These are phyloP conservation scores for Alosa sapidissima DNA, from an alignment of 2,797 vertebrate species.

Conservation along the genomic window DNA sequence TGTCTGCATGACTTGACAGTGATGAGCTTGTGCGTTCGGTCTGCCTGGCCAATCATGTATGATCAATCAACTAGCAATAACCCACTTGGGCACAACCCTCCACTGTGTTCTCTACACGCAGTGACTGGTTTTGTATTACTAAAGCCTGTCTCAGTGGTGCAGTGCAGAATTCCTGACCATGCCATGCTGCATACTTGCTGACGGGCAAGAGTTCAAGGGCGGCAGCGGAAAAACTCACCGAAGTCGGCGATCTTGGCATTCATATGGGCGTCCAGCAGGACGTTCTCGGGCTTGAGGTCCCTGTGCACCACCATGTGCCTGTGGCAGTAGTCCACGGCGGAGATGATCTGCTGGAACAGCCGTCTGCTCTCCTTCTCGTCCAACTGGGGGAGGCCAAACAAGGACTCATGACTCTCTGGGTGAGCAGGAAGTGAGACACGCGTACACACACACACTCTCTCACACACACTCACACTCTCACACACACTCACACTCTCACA, in stretches of 20 bases:
- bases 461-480: no score
- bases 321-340: constrained; percentile 98
- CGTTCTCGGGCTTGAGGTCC: constrained; percentile 98
- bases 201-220: background rate
- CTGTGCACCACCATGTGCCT: constrained; percentile 98
- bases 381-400: constrained; percentile 75
- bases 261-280: constrained; percentile 97
- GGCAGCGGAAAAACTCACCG: constrained; percentile 73
- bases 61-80: background rate
- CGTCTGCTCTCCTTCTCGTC: constrained; percentile 97
- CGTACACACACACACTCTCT: background rate
- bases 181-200: background rate
- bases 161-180: background rate
- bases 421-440: background rate
- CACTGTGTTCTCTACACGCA: background rate
- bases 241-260: constrained; percentile 99
- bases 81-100: background rate
- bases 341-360: constrained; percentile 98
- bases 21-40: background rate
- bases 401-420: background rate
- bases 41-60: background rate
- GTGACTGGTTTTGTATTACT: background rate
- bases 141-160: background rate
- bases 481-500: no score
- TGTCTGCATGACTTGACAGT: background rate